phyloP scores from a whole-genome alignment of 2,888 invertebrate genomes.

The Autographa pulchrina region DNA sequence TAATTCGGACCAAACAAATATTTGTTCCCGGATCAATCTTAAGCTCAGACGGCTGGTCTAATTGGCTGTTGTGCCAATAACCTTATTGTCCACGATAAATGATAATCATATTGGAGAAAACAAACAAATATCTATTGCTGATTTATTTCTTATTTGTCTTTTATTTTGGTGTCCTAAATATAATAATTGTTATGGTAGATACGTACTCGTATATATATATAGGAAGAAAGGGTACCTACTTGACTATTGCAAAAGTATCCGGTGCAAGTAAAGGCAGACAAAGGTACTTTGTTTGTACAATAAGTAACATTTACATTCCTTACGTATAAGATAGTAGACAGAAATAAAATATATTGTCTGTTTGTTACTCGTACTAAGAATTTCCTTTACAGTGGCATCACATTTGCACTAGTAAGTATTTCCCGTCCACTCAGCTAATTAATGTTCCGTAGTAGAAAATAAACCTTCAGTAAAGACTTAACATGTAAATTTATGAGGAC shows the following conservation, averaged over 20 bases:
- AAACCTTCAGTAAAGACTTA: background rate
- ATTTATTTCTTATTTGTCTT: constrained; percentile 4
- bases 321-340: background rate
- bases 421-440: background rate
- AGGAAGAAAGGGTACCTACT: background rate
- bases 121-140: background rate
- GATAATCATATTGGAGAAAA: background rate
- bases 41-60: background rate
- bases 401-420: background rate
- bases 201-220: background rate
- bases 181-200: background rate
- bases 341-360: too few relatives aligned
- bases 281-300: too few relatives aligned
- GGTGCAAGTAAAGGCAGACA: background rate
- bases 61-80: background rate
- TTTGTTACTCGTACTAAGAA: background rate
- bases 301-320: background rate
- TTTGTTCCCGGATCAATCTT: constrained; percentile 4
- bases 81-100: background rate
- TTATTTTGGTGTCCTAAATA: background rate
- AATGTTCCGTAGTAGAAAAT: constrained; percentile 1
- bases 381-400: background rate
- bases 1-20: background rate
- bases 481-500: background rate
- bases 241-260: background rate